Base-by-base conservation (phyloP, 2,888 invertebrate genomes). In the Argynnis bischoffii region DNA sequence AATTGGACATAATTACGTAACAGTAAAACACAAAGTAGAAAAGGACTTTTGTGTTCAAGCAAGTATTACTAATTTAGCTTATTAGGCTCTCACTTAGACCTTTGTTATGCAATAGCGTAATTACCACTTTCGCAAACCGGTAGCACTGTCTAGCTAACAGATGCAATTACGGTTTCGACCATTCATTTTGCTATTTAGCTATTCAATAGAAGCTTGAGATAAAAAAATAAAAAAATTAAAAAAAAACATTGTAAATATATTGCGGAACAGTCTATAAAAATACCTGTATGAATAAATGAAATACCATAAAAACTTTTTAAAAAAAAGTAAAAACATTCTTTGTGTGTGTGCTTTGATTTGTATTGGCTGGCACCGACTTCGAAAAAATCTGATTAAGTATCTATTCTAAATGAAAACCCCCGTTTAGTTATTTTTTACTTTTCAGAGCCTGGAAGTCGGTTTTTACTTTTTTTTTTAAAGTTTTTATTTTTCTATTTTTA, bases 51-150 rank as follows among this genome's bases (percentile, higher is more conserved):
- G 51, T 61, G 51, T 15, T 61, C 60, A 41, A 53, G 61, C 61
- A 51, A 61, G 53, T 61, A 21, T 61, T 21, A 53, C 51, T 61
- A 61, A 61, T 51, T 61, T 21, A 53, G 16, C 61, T 61, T 53
- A 51, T 61, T 53, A 61, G 35, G 16, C 61, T 41, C 53, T 61
- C 61, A 21, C 18, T 53, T 35, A 18, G 61, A 61, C 21, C 41
- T 61, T 61, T 61, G 61, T 61, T 53, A 53, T 35, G 51, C 11
- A 41, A 61, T 41, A 53, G 61, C 41, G n/a, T 61, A 61, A 61
- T 61, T 61, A 60, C 50, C 61, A 53, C 61, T 61, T 61, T 53
- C 61, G 41, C 18, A 35, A 53, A 41, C 61, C 61, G 35, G 61
- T 61, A 53, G 61, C 61, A 51, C 51, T 53, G 51, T 51, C 60